phyloP scores from a whole-genome alignment of 1,140 invertebrate genomes.

The Drosophila nebulosa region DNA sequence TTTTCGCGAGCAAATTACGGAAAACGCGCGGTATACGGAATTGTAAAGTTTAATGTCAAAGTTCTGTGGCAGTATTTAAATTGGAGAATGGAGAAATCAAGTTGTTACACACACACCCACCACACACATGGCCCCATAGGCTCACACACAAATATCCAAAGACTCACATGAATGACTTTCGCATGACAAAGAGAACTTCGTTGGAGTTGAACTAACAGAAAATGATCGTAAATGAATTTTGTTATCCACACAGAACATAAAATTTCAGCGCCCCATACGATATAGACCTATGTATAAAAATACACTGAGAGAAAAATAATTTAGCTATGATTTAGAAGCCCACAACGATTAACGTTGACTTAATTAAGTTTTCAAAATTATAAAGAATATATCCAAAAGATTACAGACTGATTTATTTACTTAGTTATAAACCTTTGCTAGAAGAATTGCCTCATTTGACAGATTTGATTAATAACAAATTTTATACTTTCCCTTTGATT shows the following conservation, averaged over 20 bases:
- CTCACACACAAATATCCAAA: neutral
- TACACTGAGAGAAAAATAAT: neutral
- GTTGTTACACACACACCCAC: neutral
- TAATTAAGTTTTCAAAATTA: too few species aligned
- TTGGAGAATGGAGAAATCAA: neutral
- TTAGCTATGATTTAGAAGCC: too few species aligned
- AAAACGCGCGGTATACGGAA: neutral
- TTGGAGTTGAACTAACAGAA: neutral
- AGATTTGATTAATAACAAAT: too few species aligned
- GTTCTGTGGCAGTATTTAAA: neutral
- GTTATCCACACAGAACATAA: neutral
- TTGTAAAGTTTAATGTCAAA: conserved; percentile 8
- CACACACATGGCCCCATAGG: neutral
- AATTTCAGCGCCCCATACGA: neutral
- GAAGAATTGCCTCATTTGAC: too few species aligned
- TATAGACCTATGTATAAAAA: neutral
- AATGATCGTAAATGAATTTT: conserved; percentile 21
- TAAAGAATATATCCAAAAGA: too few species aligned
- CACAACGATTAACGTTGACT: too few species aligned
- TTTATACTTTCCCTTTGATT: too few species aligned
- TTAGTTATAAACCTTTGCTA: too few species aligned
- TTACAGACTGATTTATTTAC: too few species aligned
- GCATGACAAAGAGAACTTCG: neutral
- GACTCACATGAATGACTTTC: neutral
- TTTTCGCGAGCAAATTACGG: conserved; percentile 6